Percentiles rank a stretch among this genome's conserved stretches.
phyloP scores from a whole-genome alignment of 2,888 invertebrate species.

The Monochamus alternatus region DNA sequence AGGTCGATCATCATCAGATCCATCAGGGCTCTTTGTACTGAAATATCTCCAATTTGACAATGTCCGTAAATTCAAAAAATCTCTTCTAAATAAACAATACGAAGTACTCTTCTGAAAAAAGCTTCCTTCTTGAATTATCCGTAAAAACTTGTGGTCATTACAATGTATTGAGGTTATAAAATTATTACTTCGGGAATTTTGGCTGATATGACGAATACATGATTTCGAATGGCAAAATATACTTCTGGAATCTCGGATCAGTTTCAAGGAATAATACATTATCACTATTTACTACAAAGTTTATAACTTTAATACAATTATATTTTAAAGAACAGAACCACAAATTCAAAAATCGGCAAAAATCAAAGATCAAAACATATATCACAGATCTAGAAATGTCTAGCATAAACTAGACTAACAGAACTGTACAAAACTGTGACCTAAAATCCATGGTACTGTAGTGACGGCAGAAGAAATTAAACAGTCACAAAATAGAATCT shows the following conservation, averaged over 20 bases:
- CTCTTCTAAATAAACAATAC: constrained; percentile 26
- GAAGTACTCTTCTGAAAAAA: neutral
- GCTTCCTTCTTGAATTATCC: constrained; percentile 8
- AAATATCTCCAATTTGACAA: constrained; percentile 49
- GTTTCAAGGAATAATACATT: constrained; percentile 41
- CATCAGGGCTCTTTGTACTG: constrained; percentile 54
- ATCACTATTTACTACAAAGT: neutral
- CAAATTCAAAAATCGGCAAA: too few species aligned
- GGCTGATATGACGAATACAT: constrained; percentile 27
- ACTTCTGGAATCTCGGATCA: constrained; percentile 26
- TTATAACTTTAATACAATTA: too few species aligned
- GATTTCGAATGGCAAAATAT: constrained; percentile 26
- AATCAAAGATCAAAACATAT: neutral
- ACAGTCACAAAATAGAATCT: too few species aligned
- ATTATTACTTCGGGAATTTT: constrained; percentile 24
- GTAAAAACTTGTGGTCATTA: constrained; percentile 18
- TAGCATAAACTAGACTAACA: too few species aligned
- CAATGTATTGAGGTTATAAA: constrained; percentile 31
- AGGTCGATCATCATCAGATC: constrained; percentile 58
- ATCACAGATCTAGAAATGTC: too few species aligned
- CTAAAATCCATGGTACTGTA: too few species aligned
- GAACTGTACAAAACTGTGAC: too few species aligned
- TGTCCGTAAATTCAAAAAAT: constrained; percentile 23
- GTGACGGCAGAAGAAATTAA: too few species aligned
- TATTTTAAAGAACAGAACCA: too few species aligned